Conservation (phyloP, 2,113 vertebrate genomes). For the Ameiurus melas region DNA sequence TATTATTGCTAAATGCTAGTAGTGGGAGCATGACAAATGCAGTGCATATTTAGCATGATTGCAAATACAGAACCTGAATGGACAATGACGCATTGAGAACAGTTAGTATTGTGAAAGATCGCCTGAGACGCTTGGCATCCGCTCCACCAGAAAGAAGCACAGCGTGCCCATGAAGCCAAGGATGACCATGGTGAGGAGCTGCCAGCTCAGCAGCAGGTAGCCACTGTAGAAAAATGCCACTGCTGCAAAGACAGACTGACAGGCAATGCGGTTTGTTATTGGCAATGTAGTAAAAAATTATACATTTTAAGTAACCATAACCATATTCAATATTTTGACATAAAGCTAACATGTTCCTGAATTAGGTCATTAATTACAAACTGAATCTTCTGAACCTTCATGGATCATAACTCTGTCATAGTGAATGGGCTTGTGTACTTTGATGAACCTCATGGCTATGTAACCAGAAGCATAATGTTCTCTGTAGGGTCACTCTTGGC, state of each 20-base stretch:
- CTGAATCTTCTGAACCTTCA: not conserved
- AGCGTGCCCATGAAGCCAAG: slow-evolving; percentile 87
- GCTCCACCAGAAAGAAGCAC: slow-evolving; percentile 90
- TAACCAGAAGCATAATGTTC: not conserved
- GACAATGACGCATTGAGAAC: not conserved
- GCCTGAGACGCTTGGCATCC: slow-evolving; percentile 59
- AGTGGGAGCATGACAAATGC: not conserved
- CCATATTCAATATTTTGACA: not conserved
- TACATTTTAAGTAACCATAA: not conserved
- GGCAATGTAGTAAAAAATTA: not conserved
- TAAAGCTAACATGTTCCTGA: not conserved
- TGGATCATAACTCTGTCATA: not conserved
- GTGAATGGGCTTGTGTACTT: not conserved
- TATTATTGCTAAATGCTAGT: not conserved
- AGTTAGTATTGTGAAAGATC: slow-evolving; percentile 64
- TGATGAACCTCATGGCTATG: not conserved
- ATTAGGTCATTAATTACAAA: not conserved
- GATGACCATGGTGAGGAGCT: slow-evolving; percentile 90
- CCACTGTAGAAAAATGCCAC: slow-evolving; percentile 97
- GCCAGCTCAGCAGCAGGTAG: slow-evolving; percentile 90
- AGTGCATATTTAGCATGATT: not conserved
- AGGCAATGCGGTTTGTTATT: slow-evolving; percentile 11
- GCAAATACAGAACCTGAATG: not conserved
- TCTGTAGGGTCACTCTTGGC: not conserved
- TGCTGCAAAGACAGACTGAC: slow-evolving; percentile 89